phyloP scores from a whole-genome alignment of 1,140 invertebrate genomes.

The Eriosoma lanigerum region DNA sequence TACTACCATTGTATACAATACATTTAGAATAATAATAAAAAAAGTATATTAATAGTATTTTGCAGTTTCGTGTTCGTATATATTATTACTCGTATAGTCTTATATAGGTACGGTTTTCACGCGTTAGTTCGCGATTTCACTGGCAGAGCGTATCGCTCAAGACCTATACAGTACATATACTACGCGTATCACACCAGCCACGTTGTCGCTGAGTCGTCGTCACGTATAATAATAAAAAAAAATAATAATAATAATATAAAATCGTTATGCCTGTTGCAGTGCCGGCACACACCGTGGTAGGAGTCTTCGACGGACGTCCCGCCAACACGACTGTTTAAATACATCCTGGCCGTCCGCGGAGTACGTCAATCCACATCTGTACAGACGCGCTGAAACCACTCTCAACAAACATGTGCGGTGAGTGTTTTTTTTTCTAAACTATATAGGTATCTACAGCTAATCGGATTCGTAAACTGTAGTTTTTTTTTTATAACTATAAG shows the following conservation, averaged over 20 bases:
- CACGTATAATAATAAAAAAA: slow-evolving; percentile 15
- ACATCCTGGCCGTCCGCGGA: slow-evolving; percentile 13
- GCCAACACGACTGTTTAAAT: slow-evolving; percentile 39
- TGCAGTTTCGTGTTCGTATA: too few species aligned
- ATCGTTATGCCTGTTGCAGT: too few species aligned
- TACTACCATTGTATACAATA: neutral
- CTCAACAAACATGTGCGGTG: slow-evolving; percentile 42
- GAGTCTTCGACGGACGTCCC: slow-evolving; percentile 28
- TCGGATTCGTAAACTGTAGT: too few species aligned
- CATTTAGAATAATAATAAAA: too few species aligned
- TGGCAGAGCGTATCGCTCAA: slow-evolving; percentile 38
- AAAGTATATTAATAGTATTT: too few species aligned
- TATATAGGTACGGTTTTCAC: neutral
- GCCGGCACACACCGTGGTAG: slow-evolving; percentile 3
- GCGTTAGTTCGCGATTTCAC: slow-evolving; percentile 41
- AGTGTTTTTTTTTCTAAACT: slow-evolving; percentile 11
- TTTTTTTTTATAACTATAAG: too few species aligned
- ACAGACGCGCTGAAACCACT: neutral
- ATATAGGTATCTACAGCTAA: too few species aligned
- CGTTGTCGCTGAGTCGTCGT: neutral
- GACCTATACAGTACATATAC: too few species aligned
- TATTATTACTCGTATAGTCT: too few species aligned
- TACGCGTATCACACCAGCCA: neutral
- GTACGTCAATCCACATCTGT: slow-evolving; percentile 18
- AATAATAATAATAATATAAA: too few species aligned